Evolutionary conservation across 2,113 vertebrate species (phyloP).

Genomic region (Piprites chloris): DNA sequence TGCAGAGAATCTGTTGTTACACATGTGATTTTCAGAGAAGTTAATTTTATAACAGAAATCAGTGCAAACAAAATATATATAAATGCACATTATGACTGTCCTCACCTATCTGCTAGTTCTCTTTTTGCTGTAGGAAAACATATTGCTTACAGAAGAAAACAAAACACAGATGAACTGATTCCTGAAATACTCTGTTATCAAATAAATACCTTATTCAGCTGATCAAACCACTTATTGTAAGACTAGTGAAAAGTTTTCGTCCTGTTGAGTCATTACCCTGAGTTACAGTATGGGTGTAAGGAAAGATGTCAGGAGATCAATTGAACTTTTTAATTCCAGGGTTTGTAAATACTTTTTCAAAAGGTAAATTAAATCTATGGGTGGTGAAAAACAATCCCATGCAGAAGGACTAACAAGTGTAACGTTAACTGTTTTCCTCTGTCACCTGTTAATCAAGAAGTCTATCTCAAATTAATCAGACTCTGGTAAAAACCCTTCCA

Average conservation of each 20-base stretch:
- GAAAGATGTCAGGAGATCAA: not conserved
- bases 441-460: not conserved
- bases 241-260: not conserved
- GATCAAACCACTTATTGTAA: not conserved
- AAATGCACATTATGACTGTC: not conserved
- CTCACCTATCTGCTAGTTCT: not conserved
- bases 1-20: too few relatives aligned
- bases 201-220: not conserved
- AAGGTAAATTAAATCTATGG: not conserved
- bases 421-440: not conserved
- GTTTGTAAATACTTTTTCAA: not conserved
- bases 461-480: not conserved
- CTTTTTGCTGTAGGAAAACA: not conserved
- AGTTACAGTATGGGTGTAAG: not conserved
- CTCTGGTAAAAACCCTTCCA: not conserved
- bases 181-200: not conserved
- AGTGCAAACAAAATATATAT: not conserved
- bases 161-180: not conserved
- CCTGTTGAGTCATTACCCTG: not conserved
- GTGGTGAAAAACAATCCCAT: not conserved
- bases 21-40: fast-evolving
- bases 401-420: not conserved
- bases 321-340: not conserved
- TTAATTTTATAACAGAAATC: not conserved
- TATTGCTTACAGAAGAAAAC: not conserved